Evolutionary conservation across 2,113 vertebrate species (phyloP).

Genomic region (Oxygymnocypris stewartii): DNA sequence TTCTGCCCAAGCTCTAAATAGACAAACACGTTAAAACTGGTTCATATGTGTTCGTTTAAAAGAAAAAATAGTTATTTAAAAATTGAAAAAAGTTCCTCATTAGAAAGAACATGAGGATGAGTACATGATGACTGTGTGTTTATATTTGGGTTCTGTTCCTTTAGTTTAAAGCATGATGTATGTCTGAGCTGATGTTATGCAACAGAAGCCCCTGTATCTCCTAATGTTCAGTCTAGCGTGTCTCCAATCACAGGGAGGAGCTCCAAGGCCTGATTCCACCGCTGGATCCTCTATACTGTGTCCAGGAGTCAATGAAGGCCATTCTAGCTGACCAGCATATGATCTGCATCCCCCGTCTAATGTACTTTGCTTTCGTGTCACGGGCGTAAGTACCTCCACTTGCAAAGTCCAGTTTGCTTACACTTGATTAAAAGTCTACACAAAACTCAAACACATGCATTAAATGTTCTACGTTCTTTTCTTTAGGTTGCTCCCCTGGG

Average conservation of each 20-base stretch:
- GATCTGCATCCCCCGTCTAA: conserved; percentile 65
- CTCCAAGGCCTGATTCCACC: conserved; percentile 60
- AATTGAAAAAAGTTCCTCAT: background rate
- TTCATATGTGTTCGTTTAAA: too few species aligned
- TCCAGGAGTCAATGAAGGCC: conserved; percentile 69
- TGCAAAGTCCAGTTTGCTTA: background rate
- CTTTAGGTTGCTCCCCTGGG: conserved; percentile 69
- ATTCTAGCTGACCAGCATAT: conserved; percentile 69
- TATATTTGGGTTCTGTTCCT: background rate
- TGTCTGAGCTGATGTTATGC: background rate
- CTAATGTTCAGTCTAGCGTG: background rate
- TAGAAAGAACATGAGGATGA: background rate
- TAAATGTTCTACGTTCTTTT: background rate
- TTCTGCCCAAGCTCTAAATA: too few species aligned
- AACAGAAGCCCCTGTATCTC: background rate
- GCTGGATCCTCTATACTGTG: conserved; percentile 69
- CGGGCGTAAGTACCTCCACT: conserved; percentile 63
- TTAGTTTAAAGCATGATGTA: background rate
- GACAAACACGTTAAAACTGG: too few species aligned
- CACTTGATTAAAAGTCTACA: background rate
- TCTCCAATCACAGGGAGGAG: conserved; percentile 61
- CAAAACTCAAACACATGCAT: background rate
- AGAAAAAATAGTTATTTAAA: too few species aligned
- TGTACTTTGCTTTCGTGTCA: conserved; percentile 66
- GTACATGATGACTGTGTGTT: background rate